phyloP scores from a whole-genome alignment of 2,888 invertebrate species.

The Synanthedon myopaeformis region DNA sequence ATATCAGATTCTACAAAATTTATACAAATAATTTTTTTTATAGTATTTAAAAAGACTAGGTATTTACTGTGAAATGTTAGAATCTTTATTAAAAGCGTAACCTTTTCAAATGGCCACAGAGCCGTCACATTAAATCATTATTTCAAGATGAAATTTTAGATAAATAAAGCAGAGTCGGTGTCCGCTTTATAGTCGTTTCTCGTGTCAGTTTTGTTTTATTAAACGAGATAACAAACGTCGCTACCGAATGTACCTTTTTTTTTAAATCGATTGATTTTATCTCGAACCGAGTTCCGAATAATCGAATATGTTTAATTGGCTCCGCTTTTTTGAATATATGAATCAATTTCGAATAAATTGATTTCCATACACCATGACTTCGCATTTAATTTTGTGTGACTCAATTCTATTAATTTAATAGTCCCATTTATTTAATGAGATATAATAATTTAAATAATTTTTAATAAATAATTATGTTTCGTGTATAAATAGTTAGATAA shows the following conservation, averaged over 20 bases:
- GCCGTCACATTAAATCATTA: neutral
- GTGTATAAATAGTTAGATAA: too few relatives aligned
- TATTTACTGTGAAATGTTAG: too few relatives aligned
- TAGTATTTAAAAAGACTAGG: too few relatives aligned
- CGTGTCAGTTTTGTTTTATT: neutral
- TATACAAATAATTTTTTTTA: too few relatives aligned
- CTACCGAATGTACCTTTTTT: neutral
- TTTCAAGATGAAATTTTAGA: neutral
- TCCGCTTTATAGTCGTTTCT: neutral
- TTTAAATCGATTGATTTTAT: neutral
- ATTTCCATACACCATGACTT: neutral
- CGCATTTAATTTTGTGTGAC: too few relatives aligned
- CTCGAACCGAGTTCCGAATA: neutral
- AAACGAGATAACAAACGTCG: neutral
- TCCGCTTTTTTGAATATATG: neutral
- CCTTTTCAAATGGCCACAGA: too few relatives aligned
- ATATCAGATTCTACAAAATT: too few relatives aligned
- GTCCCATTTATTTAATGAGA: too few relatives aligned
- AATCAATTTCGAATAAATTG: neutral
- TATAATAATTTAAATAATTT: too few relatives aligned
- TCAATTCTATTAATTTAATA: too few relatives aligned
- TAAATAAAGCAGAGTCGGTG: neutral
- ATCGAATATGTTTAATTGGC: neutral
- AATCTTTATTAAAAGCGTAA: too few relatives aligned
- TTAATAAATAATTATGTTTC: too few relatives aligned